Percentiles rank a stretch among this genome's conserved stretches.
Conservation (phyloP, 2,113 vertebrate species). For the Zosterops lateralis region DNA sequence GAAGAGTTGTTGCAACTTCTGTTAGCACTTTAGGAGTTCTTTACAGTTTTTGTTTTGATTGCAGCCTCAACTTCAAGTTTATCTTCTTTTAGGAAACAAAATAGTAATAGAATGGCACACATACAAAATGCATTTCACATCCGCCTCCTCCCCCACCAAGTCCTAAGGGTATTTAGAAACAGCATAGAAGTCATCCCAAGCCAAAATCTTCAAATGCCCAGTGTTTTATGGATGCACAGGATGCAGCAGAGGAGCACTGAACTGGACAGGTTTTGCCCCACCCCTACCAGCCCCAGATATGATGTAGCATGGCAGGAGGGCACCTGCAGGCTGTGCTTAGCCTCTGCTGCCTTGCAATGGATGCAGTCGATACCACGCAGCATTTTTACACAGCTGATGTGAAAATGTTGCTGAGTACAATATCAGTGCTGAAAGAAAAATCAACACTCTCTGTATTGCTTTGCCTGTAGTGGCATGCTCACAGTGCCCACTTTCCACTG, state of each 20-base stretch:
- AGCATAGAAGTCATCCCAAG: background rate
- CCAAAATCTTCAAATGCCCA: background rate
- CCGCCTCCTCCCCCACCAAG: background rate
- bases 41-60: constrained; percentile 50
- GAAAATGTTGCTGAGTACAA: background rate
- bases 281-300: background rate
- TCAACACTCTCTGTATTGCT: background rate
- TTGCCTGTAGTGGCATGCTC: background rate
- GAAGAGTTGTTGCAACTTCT: constrained; percentile 45
- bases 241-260: background rate
- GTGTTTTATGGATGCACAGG: background rate
- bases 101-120: background rate
- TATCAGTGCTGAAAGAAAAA: background rate
- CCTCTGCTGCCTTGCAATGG: background rate
- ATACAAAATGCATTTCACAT: background rate
- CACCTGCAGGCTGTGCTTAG: background rate
- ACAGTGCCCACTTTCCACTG: background rate
- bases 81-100: background rate
- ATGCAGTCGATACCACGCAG: background rate
- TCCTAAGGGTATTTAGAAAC: background rate
- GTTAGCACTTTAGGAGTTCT: constrained; percentile 37
- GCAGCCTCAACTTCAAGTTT: constrained; percentile 1
- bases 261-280: background rate
- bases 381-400: background rate
- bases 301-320: background rate